Evolutionary conservation across 2,888 invertebrate species (phyloP).

Genomic region (Sarcophaga caerulescens): DNA sequence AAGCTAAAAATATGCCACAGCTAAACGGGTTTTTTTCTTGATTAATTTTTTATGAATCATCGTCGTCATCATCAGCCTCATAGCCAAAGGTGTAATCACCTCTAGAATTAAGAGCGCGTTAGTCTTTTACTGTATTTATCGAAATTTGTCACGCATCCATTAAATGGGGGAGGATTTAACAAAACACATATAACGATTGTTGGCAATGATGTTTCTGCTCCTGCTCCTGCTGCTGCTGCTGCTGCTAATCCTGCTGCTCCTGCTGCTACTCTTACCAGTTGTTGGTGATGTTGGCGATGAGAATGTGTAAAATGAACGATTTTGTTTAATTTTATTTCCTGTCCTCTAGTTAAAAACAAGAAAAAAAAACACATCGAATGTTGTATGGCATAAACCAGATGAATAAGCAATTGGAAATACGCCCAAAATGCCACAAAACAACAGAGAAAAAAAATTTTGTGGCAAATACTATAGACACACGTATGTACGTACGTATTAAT

Average conservation of each 20-base stretch:
- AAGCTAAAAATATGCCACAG: background rate
- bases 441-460: slow-evolving; percentile 2
- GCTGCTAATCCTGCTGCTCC: too few relatives aligned
- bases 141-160: slow-evolving; percentile 65
- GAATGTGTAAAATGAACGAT: slow-evolving; percentile 32
- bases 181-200: background rate
- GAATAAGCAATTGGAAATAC: slow-evolving; percentile 49
- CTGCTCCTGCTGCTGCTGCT: too few relatives aligned
- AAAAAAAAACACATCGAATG: background rate
- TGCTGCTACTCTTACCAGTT: too few relatives aligned
- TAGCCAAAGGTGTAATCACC: slow-evolving; percentile 14
- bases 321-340: slow-evolving; percentile 63
- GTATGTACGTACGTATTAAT: background rate
- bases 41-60: slow-evolving; percentile 35
- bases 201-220: too few relatives aligned
- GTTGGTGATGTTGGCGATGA: slow-evolving; percentile 13
- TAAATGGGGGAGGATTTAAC: slow-evolving; percentile 38
- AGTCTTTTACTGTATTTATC: slow-evolving; percentile 45
- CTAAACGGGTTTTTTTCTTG: background rate
- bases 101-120: background rate
- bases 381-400: slow-evolving; percentile 31
- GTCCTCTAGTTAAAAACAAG: slow-evolving; percentile 36
- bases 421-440: slow-evolving; percentile 19
- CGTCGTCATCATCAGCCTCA: background rate
- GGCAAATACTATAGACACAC: background rate